Base-by-base conservation (phyloP, 2,888 invertebrate genomes). In the Ectobius pallidus region DNA sequence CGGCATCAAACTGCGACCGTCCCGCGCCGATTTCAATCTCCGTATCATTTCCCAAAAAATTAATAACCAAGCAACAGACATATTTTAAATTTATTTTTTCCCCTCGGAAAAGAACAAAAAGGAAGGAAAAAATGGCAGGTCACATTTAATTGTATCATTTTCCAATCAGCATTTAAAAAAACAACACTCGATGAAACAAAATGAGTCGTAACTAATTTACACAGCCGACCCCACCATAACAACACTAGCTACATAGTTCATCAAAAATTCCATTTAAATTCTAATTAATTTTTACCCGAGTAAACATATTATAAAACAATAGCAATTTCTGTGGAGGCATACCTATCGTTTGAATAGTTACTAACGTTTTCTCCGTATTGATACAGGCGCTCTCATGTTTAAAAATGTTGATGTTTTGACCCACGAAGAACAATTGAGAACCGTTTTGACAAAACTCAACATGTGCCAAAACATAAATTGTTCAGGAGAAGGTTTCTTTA, bases 1-100 rank as follows among this genome's bases (percentile, higher is more conserved):
- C 76, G 69, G 74, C 75, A 75, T 78, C 72, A 74, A 77, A 80
- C 78, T 75, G 52, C 62, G 69, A 79, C 77, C 79, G 84, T 80
- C 84, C 84, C 84, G 84, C 84, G 84, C 82, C 84, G 84, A 82
- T 82, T 81, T 81, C 81, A 83, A 83, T 83, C 83, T 83, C 83
- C 83, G 83, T 73, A 68, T 55, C 69, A 34, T 27, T 55, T 20
- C 58, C 58, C 25, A 65, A 65, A 65, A 65, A 65, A 65, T 65
- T 65, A 46, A 65, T 65, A 65, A 44, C 46, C 46, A 65, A 65
- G 65, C 65, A 65, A 44, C 44, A 46, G 65, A 65, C 65, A 46
- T 65, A 65, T 65, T 65, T 65, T 46, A 65, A 65, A 65, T 65
- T n/a, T 65, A 46, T 46, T 44, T 46, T 65, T 46, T 46, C 27